These are phyloP conservation scores for Pitta sordida DNA, from an alignment of 2,113 vertebrate genomes.

Conservation along the genomic window DNA sequence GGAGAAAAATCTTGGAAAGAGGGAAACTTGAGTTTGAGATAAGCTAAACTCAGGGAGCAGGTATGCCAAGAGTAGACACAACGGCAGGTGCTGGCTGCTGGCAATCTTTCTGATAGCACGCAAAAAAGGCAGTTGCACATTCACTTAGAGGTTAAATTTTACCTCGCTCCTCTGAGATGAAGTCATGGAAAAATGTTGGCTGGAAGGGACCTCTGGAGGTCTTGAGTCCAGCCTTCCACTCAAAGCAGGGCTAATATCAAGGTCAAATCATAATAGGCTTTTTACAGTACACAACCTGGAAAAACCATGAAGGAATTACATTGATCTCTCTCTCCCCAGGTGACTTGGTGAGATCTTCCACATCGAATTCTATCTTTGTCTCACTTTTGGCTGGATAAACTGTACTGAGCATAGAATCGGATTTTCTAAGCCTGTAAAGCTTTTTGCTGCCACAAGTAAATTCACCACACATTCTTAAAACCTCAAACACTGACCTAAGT, in stretches of 20 bases:
- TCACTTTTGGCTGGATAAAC: not conserved
- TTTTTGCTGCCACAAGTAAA: not conserved
- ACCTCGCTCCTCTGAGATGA: not conserved
- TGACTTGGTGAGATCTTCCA: not conserved
- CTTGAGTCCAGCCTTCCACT: not conserved
- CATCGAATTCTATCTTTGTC: not conserved
- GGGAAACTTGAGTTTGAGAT: not conserved
- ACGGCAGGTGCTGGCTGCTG: not conserved
- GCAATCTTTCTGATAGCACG: not conserved
- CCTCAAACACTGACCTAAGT: not conserved
- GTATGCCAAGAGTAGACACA: not conserved
- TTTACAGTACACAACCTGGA: not conserved
- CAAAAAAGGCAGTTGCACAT: not conserved
- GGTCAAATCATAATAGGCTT: not conserved
- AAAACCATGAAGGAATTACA: not conserved
- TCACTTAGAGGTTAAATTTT: not conserved
- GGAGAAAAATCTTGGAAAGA: not conserved
- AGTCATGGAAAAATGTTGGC: rapidly evolving
- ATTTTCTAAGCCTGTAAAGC: not conserved
- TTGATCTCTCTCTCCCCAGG: not conserved
- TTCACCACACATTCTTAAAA: not conserved
- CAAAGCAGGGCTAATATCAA: not conserved
- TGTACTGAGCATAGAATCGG: not conserved
- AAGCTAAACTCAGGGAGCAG: not conserved
- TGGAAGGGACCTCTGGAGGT: not conserved